Conservation (phyloP, 2,797 vertebrate species). For the Pangasius krempfi region DNA sequence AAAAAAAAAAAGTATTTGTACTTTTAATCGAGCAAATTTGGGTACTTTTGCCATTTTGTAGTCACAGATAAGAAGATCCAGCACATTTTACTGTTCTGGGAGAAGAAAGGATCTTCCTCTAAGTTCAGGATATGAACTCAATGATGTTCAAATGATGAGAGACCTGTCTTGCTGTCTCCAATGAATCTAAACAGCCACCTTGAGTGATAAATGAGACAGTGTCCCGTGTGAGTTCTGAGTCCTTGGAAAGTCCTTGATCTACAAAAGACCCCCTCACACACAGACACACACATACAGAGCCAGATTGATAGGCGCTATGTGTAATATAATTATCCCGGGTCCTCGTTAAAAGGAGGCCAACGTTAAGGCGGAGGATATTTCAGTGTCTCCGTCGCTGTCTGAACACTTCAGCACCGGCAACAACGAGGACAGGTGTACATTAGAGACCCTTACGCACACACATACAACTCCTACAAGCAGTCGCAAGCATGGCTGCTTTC, state of each 20-base stretch:
- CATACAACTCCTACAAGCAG: neutral
- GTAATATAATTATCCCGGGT: conserved; percentile 29
- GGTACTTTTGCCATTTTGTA: neutral
- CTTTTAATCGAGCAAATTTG: neutral
- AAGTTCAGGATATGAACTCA: neutral
- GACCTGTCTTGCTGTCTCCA: conserved; percentile 19
- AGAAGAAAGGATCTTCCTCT: neutral
- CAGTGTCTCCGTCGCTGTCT: conserved; percentile 12
- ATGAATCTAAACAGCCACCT: conserved; percentile 25
- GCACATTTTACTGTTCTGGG: neutral
- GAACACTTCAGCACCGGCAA: conserved; percentile 3
- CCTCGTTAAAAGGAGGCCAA: conserved; percentile 44
- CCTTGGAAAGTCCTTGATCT: conserved; percentile 37
- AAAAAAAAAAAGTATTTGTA: too few species aligned
- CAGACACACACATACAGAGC: conserved; percentile 8
- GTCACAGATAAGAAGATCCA: neutral
- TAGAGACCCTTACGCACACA: neutral
- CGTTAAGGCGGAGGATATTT: conserved; percentile 8
- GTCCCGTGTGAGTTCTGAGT: conserved; percentile 9
- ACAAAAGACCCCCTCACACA: conserved; percentile 31
- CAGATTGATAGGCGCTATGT: conserved; percentile 19
- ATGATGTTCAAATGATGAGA: neutral
- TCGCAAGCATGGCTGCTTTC: neutral
- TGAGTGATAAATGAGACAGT: conserved; percentile 25
- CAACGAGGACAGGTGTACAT: conserved; percentile 19